Evolutionary conservation across 2,888 invertebrate species (phyloP), one percentile per base, ranked within the genome.

Genomic region (Polylopha cassiicola): DNA sequence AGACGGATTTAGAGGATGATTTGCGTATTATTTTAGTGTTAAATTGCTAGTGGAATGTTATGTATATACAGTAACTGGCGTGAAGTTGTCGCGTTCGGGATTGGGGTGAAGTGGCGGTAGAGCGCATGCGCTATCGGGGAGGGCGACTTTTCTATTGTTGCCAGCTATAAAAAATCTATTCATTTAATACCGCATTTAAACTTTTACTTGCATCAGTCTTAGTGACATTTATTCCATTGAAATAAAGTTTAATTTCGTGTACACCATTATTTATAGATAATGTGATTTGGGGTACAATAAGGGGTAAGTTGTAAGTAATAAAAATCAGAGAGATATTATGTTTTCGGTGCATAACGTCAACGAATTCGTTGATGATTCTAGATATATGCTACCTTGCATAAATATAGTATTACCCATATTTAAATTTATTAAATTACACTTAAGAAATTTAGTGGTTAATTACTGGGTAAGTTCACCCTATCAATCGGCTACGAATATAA

Each of bases 1-100:
- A 81, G 82, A 84, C 82, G 84, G 82, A 82, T 68, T 77, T 53
- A 55, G 60, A 71, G 73, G 72, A 70, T 66, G 69, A 65, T 70
- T 67, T 60, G 55, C 69, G 63, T 68, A 60, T 59, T 65, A 66
- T 66, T 73, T 63, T 65, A 65, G 56, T 51, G 65, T 67, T 67
- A 67, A 73, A 70, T 72, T 65, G 62, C 63, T 63, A 55, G 64
- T 58, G 65, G 65, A 73, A 66, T 79, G 73, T 81, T 74, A 79
- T 81, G 73, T 84, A 81, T 80, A 77, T 80, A 82, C 77, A 79
- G 72, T 61, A 65, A 65, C 58, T 56, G 60, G 68, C 61, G 69
- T 72, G 82, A 84, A 82, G 84, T 85, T 85, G 66, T 61, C 61
- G 70, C 66, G 68, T 63, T 55, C 58, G 68, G 55, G 44, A 64